Percentiles rank a stretch among this genome's conserved stretches.
Evolutionary conservation across 2,797 vertebrate species (phyloP).

Genomic region (Sebastes oblongus): DNA sequence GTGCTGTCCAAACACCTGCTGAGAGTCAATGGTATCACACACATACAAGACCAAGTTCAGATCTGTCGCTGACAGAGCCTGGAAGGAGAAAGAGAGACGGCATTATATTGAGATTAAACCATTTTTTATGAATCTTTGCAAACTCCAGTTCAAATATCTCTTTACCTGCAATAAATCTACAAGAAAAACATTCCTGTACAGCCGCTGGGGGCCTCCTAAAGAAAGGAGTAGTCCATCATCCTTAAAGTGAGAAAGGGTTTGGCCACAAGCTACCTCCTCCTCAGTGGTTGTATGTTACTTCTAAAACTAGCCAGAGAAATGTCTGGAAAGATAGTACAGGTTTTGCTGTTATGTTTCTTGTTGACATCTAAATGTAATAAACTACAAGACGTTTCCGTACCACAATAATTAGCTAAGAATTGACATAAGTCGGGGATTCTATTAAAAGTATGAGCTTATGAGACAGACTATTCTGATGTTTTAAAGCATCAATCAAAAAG

Average conservation of each 20-base stretch:
- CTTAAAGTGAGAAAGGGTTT: not conserved
- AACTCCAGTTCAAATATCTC: not conserved
- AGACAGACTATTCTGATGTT: not conserved
- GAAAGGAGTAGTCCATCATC: not conserved
- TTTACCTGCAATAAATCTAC: not conserved
- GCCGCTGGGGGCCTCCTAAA: not conserved
- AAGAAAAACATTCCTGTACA: not conserved
- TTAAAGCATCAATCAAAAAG: not conserved
- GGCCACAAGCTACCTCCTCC: not conserved
- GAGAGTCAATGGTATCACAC: conserved; percentile 95
- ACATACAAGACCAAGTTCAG: conserved; percentile 96
- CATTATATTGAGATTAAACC: not conserved
- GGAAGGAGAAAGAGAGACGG: not conserved
- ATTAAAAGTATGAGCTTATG: not conserved
- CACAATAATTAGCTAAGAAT: not conserved
- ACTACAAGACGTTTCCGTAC: not conserved
- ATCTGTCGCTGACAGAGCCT: conserved; percentile 90
- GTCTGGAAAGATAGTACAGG: not conserved
- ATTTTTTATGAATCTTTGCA: not conserved
- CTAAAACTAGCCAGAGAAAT: not conserved
- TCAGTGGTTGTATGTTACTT: not conserved
- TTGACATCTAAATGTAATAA: not conserved
- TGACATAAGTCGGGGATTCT: not conserved
- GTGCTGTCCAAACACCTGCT: conserved; percentile 95
- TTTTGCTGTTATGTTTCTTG: not conserved